These are phyloP conservation scores for Thrips palmi DNA, from an alignment of 1,140 invertebrate genomes.

Conservation along the genomic window DNA sequence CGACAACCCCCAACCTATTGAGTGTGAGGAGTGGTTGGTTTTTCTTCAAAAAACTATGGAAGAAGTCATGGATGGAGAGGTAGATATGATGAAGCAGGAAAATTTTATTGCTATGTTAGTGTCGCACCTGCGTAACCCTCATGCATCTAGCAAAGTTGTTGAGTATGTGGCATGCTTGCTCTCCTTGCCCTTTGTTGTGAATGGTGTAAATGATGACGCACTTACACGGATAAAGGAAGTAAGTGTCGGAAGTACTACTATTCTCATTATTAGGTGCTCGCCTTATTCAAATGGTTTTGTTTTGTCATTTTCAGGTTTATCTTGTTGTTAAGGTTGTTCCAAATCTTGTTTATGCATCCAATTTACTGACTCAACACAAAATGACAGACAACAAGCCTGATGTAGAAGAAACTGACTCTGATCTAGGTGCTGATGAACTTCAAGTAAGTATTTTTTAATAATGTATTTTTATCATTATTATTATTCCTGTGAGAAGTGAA, in stretches of 20 bases:
- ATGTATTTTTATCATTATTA: constrained; percentile 28
- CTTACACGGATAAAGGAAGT: constrained; percentile 37
- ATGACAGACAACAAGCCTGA: constrained; percentile 11
- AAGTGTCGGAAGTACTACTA: too few relatives aligned
- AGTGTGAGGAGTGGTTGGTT: constrained; percentile 18
- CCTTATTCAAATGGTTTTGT: constrained; percentile 4
- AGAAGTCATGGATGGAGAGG: constrained; percentile 52
- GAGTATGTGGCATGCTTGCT: constrained; percentile 48
- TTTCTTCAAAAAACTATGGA: constrained; percentile 39
- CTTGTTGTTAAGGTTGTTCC: constrained; percentile 53
- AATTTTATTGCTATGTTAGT: constrained; percentile 54
- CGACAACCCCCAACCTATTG: constrained; percentile 2
- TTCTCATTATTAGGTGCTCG: too few relatives aligned
- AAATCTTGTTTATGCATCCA: constrained; percentile 54
- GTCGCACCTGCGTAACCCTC: constrained; percentile 43
- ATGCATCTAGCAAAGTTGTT: constrained; percentile 38
- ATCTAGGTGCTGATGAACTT: constrained; percentile 35
- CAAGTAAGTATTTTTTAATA: constrained; percentile 40
- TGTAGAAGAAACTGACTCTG: constrained; percentile 18
- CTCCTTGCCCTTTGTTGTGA: constrained; percentile 45
- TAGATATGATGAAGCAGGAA: constrained; percentile 46
- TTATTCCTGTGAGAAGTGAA: background rate
- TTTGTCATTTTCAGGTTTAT: constrained; percentile 32
- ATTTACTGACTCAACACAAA: constrained; percentile 40
- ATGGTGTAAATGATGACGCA: constrained; percentile 27